Conservation (phyloP, 2,797 vertebrate genomes). For the Oreochromis grahami region DNA sequence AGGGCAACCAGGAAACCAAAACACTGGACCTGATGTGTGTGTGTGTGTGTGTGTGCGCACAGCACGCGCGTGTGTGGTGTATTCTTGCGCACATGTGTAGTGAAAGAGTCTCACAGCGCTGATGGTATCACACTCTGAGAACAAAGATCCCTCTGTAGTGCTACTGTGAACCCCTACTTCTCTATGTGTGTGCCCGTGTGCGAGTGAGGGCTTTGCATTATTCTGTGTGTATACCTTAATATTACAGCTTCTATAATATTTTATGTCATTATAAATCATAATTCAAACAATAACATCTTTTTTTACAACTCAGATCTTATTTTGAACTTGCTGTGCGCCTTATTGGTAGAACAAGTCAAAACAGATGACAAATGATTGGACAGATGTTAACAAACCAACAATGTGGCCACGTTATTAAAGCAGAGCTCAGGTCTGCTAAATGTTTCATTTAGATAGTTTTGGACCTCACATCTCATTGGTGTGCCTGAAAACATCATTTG, state of each 20-base stretch:
- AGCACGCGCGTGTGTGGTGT: background rate
- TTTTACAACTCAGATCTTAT: background rate
- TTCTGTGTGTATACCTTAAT: slow-evolving; percentile 3
- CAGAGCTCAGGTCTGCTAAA: background rate
- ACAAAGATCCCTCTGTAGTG: slow-evolving; percentile 72
- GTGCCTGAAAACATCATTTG: background rate
- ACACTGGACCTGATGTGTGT: slow-evolving; percentile 58
- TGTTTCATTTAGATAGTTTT: background rate
- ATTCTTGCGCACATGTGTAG: slow-evolving; percentile 33
- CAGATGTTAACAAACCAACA: background rate
- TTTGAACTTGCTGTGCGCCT: background rate
- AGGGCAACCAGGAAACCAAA: slow-evolving; percentile 71
- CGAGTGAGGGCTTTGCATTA: background rate
- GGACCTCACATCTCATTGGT: background rate
- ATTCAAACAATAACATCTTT: background rate
- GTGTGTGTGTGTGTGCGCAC: background rate
- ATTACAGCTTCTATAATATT: background rate
- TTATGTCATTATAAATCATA: background rate
- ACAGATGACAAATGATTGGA: background rate
- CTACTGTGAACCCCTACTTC: slow-evolving; percentile 42
- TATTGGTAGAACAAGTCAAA: background rate
- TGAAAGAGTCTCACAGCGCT: slow-evolving; percentile 49
- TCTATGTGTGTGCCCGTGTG: background rate
- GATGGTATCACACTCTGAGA: slow-evolving; percentile 57
- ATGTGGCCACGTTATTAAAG: background rate